phyloP scores from a whole-genome alignment of 2,113 vertebrate genomes.

The Vicugna pacos region DNA sequence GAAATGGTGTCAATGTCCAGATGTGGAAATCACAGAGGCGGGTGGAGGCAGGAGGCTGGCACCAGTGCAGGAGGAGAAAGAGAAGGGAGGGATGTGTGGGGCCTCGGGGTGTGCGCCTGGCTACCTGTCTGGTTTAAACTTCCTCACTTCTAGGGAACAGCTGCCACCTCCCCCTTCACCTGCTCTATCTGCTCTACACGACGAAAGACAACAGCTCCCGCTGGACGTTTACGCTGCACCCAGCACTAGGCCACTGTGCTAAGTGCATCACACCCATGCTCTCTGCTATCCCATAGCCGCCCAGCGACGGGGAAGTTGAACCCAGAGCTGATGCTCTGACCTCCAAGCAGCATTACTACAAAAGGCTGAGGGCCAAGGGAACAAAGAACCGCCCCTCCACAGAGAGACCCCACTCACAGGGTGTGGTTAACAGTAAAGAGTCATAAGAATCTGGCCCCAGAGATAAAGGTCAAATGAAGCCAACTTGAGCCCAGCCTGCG shows the following conservation, averaged over 20 bases:
- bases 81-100: background rate
- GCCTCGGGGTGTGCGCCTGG: background rate
- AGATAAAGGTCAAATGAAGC: background rate
- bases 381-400: background rate
- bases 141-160: background rate
- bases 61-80: background rate
- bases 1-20: slow-evolving; percentile 44
- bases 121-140: background rate
- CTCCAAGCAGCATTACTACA: background rate
- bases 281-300: background rate
- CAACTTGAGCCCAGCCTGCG: background rate
- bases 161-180: background rate
- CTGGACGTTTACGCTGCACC: background rate
- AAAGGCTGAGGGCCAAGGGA: background rate
- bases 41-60: background rate
- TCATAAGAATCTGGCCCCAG: background rate
- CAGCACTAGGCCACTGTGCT: background rate
- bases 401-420: background rate
- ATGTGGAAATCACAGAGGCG: background rate
- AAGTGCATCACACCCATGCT: accelerated
- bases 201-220: background rate
- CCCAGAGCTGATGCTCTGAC: background rate
- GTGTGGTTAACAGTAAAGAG: background rate
- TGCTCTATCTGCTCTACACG: background rate
- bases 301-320: background rate